phyloP scores from a whole-genome alignment of 2,113 vertebrate species.

The Morphnarchus princeps region DNA sequence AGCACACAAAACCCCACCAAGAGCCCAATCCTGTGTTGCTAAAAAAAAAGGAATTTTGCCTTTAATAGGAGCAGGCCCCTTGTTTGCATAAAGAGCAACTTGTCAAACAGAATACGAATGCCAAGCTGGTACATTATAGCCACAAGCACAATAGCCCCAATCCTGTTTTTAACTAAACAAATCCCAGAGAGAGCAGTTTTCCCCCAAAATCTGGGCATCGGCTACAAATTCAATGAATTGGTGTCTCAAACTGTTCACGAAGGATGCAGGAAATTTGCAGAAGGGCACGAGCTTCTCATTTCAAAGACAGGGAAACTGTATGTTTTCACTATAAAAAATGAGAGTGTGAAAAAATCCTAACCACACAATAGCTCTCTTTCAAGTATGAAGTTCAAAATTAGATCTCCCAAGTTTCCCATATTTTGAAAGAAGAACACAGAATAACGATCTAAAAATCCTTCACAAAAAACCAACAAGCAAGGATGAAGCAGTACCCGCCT shows the following conservation, averaged over 20 bases:
- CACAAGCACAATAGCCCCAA: slow-evolving; percentile 17
- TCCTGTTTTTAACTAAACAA: slow-evolving; percentile 13
- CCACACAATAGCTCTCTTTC: background rate
- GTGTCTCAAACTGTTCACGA: background rate
- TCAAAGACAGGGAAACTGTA: background rate
- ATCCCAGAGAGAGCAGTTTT: background rate
- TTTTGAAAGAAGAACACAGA: slow-evolving; percentile 40
- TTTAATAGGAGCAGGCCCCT: background rate
- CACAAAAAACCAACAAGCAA: slow-evolving; percentile 77
- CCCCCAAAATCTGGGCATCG: background rate
- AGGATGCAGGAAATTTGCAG: slow-evolving; percentile 14
- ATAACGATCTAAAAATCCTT: slow-evolving; percentile 52
- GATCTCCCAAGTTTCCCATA: slow-evolving; percentile 51
- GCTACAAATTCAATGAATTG: background rate
- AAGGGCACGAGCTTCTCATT: background rate
- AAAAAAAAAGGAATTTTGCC: slow-evolving; percentile 11
- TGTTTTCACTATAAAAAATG: background rate
- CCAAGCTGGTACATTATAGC: background rate
- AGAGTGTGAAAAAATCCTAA: background rate
- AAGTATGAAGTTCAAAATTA: slow-evolving; percentile 54
- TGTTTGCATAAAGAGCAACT: slow-evolving; percentile 28
- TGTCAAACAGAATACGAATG: slow-evolving; percentile 11
- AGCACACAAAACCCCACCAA: background rate
- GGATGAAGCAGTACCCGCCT: slow-evolving; percentile 88
- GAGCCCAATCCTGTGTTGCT: background rate